Evolutionary conservation across 2,113 vertebrate genomes (phyloP).

Genomic region (Sprattus sprattus): DNA sequence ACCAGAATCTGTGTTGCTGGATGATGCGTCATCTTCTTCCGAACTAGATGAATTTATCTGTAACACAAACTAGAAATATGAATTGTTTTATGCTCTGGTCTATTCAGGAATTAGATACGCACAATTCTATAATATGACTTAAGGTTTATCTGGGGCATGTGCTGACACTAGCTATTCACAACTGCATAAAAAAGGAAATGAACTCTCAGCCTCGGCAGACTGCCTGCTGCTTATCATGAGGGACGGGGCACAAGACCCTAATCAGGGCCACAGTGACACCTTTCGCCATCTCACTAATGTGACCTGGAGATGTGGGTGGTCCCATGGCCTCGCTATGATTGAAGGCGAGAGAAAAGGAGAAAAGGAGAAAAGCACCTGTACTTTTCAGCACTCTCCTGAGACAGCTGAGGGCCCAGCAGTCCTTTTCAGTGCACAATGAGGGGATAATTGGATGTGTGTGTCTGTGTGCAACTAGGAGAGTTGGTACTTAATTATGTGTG

Average conservation of each 20-base stretch:
- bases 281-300: not conserved
- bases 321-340: not conserved
- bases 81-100: not conserved
- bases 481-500: not conserved
- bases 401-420: not conserved
- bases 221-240: not conserved
- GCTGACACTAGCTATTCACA: not conserved
- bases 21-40: not conserved
- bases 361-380: constrained; percentile 31
- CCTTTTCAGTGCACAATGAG: not conserved
- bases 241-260: not conserved
- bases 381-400: not conserved
- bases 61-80: not conserved
- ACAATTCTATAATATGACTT: no score
- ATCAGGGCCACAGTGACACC: not conserved
- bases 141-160: not conserved
- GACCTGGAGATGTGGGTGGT: constrained; percentile 23
- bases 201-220: not conserved
- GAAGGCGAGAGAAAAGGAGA: not conserved
- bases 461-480: not conserved
- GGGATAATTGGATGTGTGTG: constrained; percentile 17
- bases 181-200: not conserved
- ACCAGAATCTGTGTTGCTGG: not conserved
- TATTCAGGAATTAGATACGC: not conserved
- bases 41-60: not conserved